These are phyloP conservation scores for Hydraecia micacea DNA, from an alignment of 2,888 invertebrate genomes.

Conservation along the genomic window DNA sequence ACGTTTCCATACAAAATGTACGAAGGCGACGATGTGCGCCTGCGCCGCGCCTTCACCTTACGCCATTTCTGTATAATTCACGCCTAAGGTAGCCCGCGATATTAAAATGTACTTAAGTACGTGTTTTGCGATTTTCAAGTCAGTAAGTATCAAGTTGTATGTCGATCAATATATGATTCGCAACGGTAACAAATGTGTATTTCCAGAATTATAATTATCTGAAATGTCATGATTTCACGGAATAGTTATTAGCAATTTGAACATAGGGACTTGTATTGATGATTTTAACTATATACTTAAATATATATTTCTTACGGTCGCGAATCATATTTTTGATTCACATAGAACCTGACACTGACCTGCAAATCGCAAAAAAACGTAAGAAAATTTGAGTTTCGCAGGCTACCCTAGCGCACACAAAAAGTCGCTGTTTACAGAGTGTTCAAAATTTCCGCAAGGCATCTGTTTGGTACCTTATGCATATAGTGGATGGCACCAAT, in stretches of 20 bases:
- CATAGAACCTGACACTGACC: neutral
- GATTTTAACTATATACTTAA: too few relatives aligned
- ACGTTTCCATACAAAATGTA: too few relatives aligned
- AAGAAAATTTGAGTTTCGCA: neutral
- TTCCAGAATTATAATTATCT: too few relatives aligned
- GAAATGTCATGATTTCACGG: neutral
- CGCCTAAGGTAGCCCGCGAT: too few relatives aligned
- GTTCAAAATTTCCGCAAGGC: neutral
- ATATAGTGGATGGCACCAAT: constrained; percentile 46
- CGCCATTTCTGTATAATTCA: too few relatives aligned
- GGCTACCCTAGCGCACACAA: neutral
- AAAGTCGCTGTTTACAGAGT: neutral
- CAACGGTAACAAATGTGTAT: neutral
- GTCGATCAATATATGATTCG: neutral
- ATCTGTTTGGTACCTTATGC: neutral
- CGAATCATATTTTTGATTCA: neutral
- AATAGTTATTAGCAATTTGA: neutral
- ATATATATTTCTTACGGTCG: too few relatives aligned
- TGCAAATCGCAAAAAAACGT: neutral
- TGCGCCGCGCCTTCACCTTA: too few relatives aligned
- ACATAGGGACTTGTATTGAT: neutral
- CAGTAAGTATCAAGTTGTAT: neutral
- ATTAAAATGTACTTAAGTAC: too few relatives aligned
- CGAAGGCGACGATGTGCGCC: too few relatives aligned
- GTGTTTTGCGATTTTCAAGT: too few relatives aligned